Evolutionary conservation across 2,797 vertebrate genomes (phyloP).

Genomic region (Esox lucius): DNA sequence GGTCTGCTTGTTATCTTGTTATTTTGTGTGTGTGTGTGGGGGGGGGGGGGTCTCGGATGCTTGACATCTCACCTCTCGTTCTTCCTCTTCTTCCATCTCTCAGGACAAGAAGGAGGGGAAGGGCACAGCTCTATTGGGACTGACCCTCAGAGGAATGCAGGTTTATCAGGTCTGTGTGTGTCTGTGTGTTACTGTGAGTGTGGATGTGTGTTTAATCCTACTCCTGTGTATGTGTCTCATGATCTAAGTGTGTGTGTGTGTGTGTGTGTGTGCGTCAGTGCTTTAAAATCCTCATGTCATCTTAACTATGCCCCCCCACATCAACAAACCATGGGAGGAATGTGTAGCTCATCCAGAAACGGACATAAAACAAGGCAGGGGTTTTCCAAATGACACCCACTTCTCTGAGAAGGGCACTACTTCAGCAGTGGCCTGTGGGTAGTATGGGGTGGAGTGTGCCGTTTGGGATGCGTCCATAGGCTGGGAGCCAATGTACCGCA

Average conservation of each 20-base stretch:
- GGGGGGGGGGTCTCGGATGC: slow-evolving; percentile 51
- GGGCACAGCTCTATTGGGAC: slow-evolving; percentile 83
- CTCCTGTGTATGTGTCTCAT: slow-evolving; percentile 34
- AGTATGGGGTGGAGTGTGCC: not conserved
- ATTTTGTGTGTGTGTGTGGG: not conserved
- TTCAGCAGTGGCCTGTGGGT: not conserved
- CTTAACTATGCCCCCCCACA: not conserved
- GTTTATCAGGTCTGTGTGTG: slow-evolving; percentile 86
- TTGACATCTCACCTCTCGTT: slow-evolving; percentile 63
- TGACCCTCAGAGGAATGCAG: slow-evolving; percentile 89
- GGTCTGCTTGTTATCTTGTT: slow-evolving; percentile 55
- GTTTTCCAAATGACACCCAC: slow-evolving; percentile 38
- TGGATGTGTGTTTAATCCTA: slow-evolving; percentile 38
- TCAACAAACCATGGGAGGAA: slow-evolving; percentile 55
- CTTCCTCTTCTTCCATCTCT: slow-evolving; percentile 55
- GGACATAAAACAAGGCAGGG: slow-evolving; percentile 61
- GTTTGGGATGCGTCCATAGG: not conserved
- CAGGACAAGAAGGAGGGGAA: slow-evolving; percentile 90
- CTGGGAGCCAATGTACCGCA: slow-evolving; percentile 44
- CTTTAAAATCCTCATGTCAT: slow-evolving; percentile 1
- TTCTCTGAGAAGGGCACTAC: not conserved
- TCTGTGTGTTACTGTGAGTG: slow-evolving; percentile 28
- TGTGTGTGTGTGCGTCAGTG: not conserved
- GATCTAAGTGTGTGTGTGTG: slow-evolving; percentile 15
- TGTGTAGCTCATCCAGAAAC: slow-evolving; percentile 64